Conservation (phyloP, 2,113 vertebrate species). For the Notarius quadriscutis region DNA sequence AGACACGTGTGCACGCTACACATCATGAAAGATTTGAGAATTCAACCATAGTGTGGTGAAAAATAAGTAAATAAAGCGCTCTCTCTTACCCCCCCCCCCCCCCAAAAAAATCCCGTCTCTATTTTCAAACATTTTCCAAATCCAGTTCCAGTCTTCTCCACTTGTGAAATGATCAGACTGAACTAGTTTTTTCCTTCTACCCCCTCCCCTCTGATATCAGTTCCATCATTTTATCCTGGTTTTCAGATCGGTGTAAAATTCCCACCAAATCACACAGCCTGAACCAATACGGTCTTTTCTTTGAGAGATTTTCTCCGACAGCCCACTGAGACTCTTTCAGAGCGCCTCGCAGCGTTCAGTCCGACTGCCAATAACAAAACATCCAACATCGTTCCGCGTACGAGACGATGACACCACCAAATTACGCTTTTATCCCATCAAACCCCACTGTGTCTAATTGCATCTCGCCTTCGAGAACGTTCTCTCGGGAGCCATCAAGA, state of each 20-base stretch:
- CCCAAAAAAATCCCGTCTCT: no score
- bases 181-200: background rate
- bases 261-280: background rate
- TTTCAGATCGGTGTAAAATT: background rate
- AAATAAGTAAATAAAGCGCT: background rate
- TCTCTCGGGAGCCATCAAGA: slow-evolving; percentile 16
- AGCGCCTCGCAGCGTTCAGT: background rate
- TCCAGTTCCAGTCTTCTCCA: background rate
- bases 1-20: no score
- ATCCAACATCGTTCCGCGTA: background rate
- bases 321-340: background rate
- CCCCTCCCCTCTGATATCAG: background rate
- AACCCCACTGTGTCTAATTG: slow-evolving; percentile 17
- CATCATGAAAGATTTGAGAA: background rate
- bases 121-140: background rate
- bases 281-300: no score
- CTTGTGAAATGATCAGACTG: background rate
- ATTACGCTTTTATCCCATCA: slow-evolving; percentile 1
- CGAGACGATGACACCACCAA: slow-evolving; percentile 10
- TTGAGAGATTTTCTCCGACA: no score
- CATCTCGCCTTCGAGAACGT: background rate
- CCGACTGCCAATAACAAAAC: background rate
- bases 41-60: background rate
- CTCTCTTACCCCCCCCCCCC: no score
- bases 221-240: background rate